phyloP scores from a whole-genome alignment of 2,797 vertebrate genomes.

The Acomys russatus region DNA sequence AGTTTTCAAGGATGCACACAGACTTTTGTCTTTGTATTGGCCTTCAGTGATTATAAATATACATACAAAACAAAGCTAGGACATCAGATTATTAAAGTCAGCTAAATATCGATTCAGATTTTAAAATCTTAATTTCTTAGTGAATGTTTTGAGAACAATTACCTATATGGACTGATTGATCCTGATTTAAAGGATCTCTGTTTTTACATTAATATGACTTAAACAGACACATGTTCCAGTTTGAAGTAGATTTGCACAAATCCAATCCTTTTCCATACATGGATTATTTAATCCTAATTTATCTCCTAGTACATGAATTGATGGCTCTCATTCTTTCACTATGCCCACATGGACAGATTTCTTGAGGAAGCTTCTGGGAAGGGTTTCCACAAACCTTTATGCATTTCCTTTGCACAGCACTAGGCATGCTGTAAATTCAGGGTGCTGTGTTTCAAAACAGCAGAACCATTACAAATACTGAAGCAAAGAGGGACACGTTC shows the following conservation, averaged over 20 bases:
- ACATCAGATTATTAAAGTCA: conserved; percentile 38
- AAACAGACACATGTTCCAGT: not conserved
- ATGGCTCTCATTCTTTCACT: not conserved
- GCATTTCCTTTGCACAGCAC: conserved; percentile 33
- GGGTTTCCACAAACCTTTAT: conserved; percentile 42
- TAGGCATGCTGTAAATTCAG: conserved; percentile 54
- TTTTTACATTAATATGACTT: conserved; percentile 8
- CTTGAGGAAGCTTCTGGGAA: conserved; percentile 60
- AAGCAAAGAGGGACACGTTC: not conserved
- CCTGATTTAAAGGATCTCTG: not conserved
- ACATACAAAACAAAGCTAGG: not conserved
- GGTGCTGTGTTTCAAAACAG: not conserved
- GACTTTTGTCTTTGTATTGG: not conserved
- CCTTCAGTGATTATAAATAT: not conserved
- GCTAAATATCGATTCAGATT: not conserved
- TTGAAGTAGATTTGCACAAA: not conserved
- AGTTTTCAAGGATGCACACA: conserved; percentile 33
- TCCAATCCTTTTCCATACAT: not conserved
- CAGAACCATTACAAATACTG: not conserved
- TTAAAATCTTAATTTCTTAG: conserved; percentile 28
- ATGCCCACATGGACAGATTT: conserved; percentile 23
- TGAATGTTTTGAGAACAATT: not conserved
- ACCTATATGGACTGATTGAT: not conserved
- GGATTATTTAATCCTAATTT: conserved; percentile 50
- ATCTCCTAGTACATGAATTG: conserved; percentile 15